Base-by-base conservation (phyloP, 2,797 vertebrate genomes). In the Holocentrus rufus region DNA sequence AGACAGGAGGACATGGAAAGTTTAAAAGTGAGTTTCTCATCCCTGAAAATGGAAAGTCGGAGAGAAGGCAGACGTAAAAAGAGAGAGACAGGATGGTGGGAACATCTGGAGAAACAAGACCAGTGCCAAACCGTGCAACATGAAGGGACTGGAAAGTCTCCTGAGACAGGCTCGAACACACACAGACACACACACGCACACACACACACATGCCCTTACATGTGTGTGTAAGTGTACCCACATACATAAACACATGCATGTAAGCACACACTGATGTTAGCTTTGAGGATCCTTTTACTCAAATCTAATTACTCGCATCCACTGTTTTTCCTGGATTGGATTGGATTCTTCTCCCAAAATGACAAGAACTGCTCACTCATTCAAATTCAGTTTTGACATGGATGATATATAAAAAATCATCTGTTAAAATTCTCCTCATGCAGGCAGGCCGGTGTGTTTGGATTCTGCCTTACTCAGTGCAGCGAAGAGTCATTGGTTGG, bases 61-160 rank as follows among this genome's bases (percentile, higher is more conserved):
- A 79, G 65, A 77, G 80, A 64, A 72, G 65, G 74, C 78, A 87
- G 70, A 80, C 18, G 8, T 76, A 56, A 65, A 14, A 65, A 68
- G 39, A 67, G 47, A 56, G 39, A 59, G 72, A 77, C 17, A 72
- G 80, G 68, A 87, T 81, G 83, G 83, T 90, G 88, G 86, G 89
- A 91, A 90, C 87, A 89, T 91, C 86, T 89, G 85, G 82, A 80
- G 88, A 75, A 83, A 84, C 80, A 69, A 82, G 70, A 56, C 71
- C 55, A 66, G 72, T 82, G 76, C 89, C 87, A 90, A 83, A 77
- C 69, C 76, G 74, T 79, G 78, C 72, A 77, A 87, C 79, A 83
- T 78, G 62, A 81, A 87, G 85, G 79, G 65, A 74, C 62, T 82
- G 63, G 65, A 83, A 83, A 88, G 71, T 84, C 81, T 85, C 86